These are phyloP conservation scores for Myotis brandtii DNA, from an alignment of 2,113 vertebrate genomes.

Conservation along the genomic window DNA sequence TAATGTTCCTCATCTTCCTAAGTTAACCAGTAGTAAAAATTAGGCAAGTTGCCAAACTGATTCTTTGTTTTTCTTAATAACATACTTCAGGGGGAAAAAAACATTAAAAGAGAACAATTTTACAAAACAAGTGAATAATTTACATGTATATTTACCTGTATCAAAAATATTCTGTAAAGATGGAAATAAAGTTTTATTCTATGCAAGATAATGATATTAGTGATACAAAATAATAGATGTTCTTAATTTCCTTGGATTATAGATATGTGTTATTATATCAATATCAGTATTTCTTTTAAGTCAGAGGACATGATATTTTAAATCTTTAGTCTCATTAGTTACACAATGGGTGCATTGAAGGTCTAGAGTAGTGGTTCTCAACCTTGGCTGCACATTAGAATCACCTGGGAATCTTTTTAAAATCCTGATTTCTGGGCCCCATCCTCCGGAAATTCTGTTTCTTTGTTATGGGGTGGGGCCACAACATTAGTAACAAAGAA, in stretches of 20 bases:
- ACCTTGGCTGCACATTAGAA: no score
- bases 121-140: neutral
- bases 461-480: no score
- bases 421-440: no score
- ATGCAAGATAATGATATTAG: neutral
- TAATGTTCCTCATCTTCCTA: constrained; percentile 24
- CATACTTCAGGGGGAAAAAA: neutral
- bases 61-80: constrained; percentile 43
- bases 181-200: constrained; percentile 4
- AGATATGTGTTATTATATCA: neutral
- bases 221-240: neutral
- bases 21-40: neutral
- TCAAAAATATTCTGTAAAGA: constrained; percentile 19
- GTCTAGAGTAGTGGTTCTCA: no score
- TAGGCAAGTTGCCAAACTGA: constrained; percentile 16
- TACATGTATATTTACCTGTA: neutral
- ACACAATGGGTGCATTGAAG: neutral
- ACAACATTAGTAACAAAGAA: no score
- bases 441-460: no score
- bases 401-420: no score
- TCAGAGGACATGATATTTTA: neutral
- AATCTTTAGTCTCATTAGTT: constrained; percentile 1
- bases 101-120: neutral
- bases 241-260: neutral
- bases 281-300: neutral